These are phyloP conservation scores for Palaemon carinicauda DNA, from an alignment of 1,140 invertebrate genomes.

Conservation along the genomic window DNA sequence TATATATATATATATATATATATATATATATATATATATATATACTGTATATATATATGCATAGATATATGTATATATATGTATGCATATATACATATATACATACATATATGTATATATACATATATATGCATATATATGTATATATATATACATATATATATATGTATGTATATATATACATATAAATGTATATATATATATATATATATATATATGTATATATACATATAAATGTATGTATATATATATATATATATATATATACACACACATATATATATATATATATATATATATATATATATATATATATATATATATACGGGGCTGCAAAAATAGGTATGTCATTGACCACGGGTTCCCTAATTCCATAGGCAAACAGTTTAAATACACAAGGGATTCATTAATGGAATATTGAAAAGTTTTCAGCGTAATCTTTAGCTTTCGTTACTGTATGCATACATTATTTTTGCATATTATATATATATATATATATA, in stretches of 20 bases:
- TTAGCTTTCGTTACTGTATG: too few relatives aligned
- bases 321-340: too few relatives aligned
- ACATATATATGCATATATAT: background rate
- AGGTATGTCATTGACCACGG: too few relatives aligned
- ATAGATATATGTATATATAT: background rate
- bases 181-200: background rate
- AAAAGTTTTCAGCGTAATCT: too few relatives aligned
- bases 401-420: too few relatives aligned
- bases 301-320: background rate
- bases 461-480: too few relatives aligned
- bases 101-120: background rate
- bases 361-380: too few relatives aligned
- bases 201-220: background rate
- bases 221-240: background rate
- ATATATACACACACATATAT: background rate
- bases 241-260: background rate
- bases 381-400: too few relatives aligned
- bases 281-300: background rate
- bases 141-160: background rate
- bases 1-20: background rate
- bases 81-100: background rate
- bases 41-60: background rate
- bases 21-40: background rate
- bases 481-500: too few relatives aligned
- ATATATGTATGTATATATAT: background rate